phyloP scores from a whole-genome alignment of 1,140 invertebrate species.

The Drosophila seguyi region DNA sequence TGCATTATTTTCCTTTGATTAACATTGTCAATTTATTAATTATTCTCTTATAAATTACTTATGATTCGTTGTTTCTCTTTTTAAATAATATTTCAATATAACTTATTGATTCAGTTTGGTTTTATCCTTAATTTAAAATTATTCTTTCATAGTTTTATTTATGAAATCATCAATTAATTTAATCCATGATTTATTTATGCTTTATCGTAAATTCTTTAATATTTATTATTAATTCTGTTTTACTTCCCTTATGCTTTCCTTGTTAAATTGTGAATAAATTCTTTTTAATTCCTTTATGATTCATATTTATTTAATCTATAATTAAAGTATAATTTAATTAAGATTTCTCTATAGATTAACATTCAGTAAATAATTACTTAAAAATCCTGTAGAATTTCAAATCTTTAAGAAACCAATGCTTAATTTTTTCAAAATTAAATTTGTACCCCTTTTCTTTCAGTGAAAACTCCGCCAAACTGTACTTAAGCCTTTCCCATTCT shows the following conservation, averaged over 20 bases:
- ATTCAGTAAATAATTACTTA: too few relatives aligned
- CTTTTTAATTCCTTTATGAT: neutral
- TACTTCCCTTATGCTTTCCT: neutral
- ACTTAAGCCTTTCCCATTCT: neutral
- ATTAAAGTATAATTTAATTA: neutral
- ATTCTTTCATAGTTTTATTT: too few relatives aligned
- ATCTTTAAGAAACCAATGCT: rapidly evolving
- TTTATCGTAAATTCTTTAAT: neutral
- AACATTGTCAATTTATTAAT: too few relatives aligned
- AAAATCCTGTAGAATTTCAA: too few relatives aligned
- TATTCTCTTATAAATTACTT: too few relatives aligned
- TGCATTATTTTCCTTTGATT: too few relatives aligned
- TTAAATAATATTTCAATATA: too few relatives aligned
- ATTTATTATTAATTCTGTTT: neutral
- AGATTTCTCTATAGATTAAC: neutral
- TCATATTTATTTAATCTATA: neutral
- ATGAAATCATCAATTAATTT: too few relatives aligned
- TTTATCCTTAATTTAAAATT: too few relatives aligned
- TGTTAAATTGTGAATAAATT: neutral
- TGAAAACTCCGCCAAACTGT: slow-evolving; percentile 10
- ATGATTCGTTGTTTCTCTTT: too few relatives aligned
- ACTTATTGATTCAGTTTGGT: neutral
- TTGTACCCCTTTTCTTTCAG: neutral
- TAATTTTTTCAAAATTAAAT: too few relatives aligned
- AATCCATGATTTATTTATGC: neutral